These are phyloP conservation scores for Manis javanica DNA, from an alignment of 2,797 vertebrate genomes.

Conservation along the genomic window DNA sequence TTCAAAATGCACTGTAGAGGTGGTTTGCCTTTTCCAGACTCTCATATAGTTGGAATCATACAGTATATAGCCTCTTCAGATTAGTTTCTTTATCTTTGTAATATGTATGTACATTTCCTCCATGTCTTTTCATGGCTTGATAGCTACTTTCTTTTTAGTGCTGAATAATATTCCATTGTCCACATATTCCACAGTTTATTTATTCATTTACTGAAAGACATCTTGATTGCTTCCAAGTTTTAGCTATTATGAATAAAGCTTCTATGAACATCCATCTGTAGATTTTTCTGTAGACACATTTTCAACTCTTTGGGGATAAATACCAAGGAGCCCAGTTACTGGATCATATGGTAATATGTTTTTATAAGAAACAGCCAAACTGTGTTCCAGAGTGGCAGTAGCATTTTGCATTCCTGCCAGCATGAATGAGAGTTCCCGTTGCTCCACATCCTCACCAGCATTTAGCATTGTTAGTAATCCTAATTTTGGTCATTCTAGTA, in stretches of 20 bases:
- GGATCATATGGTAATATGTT: background rate
- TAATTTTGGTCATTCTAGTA: background rate
- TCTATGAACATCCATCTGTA: background rate
- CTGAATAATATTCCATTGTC: background rate
- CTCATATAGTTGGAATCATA: background rate
- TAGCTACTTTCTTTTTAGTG: background rate
- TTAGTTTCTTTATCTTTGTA: background rate
- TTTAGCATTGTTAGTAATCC: background rate
- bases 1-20: too few relatives aligned
- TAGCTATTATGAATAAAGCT: background rate
- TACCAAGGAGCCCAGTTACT: background rate
- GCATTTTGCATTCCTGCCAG: background rate
- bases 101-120: background rate
- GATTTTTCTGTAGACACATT: background rate
- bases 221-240: background rate
- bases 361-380: background rate
- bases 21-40: background rate
- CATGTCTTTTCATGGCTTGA: background rate
- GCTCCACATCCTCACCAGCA: background rate
- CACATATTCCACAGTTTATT: background rate
- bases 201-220: background rate
- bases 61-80: background rate
- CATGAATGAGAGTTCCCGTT: background rate
- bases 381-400: background rate
- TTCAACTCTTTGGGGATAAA: background rate